phyloP scores from a whole-genome alignment of 1,140 invertebrate species.

The Coboldia fuscipes region DNA sequence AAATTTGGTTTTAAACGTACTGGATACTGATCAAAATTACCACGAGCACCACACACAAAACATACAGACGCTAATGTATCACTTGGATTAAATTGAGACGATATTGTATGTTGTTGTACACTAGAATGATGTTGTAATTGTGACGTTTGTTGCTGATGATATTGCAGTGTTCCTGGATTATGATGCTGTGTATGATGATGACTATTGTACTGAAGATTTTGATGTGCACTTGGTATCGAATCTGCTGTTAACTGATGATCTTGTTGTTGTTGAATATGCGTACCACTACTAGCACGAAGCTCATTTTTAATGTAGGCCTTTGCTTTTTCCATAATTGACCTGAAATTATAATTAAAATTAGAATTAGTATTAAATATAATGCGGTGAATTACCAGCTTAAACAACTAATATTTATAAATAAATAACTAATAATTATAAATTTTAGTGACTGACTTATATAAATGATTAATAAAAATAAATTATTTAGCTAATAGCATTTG shows the following conservation, averaged over 20 bases:
- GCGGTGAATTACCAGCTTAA: too few relatives aligned
- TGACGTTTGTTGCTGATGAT: constrained; percentile 5
- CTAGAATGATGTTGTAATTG: constrained; percentile 1
- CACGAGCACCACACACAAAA: constrained; percentile 65
- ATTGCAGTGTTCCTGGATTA: constrained; percentile 2
- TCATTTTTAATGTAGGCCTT: constrained; percentile 36
- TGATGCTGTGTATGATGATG: constrained; percentile 5
- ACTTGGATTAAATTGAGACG: too few relatives aligned
- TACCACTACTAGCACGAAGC: constrained; percentile 17
- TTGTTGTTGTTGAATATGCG: constrained; percentile 12
- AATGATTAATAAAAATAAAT: too few relatives aligned
- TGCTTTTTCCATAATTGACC: constrained; percentile 32
- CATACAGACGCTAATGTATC: constrained; percentile 30
- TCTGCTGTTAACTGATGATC: constrained; percentile 10
- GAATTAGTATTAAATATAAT: too few relatives aligned
- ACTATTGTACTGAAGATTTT: constrained; percentile 11
- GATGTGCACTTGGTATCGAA: background rate
- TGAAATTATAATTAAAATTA: too few relatives aligned
- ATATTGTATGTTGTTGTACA: background rate
- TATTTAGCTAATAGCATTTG: too few relatives aligned
- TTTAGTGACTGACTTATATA: too few relatives aligned
- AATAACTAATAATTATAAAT: too few relatives aligned
- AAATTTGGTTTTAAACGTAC: constrained; percentile 40
- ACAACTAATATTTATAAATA: too few relatives aligned
- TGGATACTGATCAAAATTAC: constrained; percentile 44